Evolutionary conservation across 2,113 vertebrate species (phyloP), one percentile per base, ranked within the genome.

Genomic region (Corvus cornix): DNA sequence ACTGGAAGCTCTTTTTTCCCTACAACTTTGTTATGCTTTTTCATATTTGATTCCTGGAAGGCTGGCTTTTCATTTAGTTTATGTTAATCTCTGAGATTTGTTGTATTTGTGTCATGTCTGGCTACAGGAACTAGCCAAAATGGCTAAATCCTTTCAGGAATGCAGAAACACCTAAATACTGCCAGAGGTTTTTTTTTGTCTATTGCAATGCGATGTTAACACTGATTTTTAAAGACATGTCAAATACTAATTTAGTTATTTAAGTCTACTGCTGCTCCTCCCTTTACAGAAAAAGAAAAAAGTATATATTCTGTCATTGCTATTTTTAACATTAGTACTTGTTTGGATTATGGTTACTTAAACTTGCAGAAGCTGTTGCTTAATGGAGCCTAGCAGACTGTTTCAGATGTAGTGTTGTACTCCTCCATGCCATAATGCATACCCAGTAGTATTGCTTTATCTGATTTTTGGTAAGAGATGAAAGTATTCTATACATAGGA

Each of bases 121-220:
- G 22, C 43, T 62, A 87, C n/a, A 13, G 16, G 13, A 21, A 31
- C 37, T 39, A 49, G 46, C 37, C 53, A 63, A 68, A 68, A n/a
- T 12, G 31, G n/a, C 39, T 13, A 59, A 39, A 87, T 87, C 31
- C 8, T 58, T 52, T 69, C 13, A 23, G 22, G 26, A 60, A 56
- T 56, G 33, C 3, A 2, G 43, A n/a, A 58, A n/a, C 22, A 27
- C 12, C 3, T 27, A 33, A 89, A 55, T 33, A 35, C 37, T 58
- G 9, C 17, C 17, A 10, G 12, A 52, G 23, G 44, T 86, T 69
- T 83, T 37, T 37, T 53, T 89, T 74, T 82, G 9, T 43, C 31
- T 67, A 5, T 52, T 73, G 12, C 43, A 52, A 21, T 3, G 3
- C 0, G 0, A 14, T 70, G 16, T 60, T 51, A 80, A 46, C 30